A percentile compares a stretch with the other conserved stretches of the same genome.
phyloP scores from a whole-genome alignment of 2,797 vertebrate species.

The Chromis chromis region DNA sequence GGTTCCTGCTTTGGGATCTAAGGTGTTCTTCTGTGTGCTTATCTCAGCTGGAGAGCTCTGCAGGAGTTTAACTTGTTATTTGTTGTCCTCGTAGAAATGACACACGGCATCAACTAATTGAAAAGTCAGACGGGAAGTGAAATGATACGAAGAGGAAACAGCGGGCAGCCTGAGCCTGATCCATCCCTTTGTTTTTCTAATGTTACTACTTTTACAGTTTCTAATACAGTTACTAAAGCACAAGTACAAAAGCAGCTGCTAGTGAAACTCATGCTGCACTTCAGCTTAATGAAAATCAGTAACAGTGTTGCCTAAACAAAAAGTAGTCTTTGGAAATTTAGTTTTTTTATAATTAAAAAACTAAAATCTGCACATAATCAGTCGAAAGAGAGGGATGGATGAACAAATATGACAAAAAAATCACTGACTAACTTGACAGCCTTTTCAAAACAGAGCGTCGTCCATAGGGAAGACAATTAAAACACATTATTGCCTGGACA shows the following conservation, averaged over 20 bases:
- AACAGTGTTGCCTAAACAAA: background rate
- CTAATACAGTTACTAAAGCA: background rate
- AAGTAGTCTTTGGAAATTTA: background rate
- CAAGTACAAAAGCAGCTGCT: background rate
- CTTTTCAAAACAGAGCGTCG: background rate
- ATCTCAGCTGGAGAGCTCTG: conserved; percentile 53
- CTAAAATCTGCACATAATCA: background rate
- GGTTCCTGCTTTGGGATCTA: conserved; percentile 43
- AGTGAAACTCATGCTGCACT: background rate
- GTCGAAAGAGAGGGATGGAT: background rate
- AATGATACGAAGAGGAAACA: background rate
- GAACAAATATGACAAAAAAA: background rate
- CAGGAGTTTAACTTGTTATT: conserved; percentile 50
- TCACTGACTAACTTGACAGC: background rate
- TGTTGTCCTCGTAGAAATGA: conserved; percentile 26
- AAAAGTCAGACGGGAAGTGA: conserved; percentile 12
- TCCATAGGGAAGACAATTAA: conserved; percentile 45
- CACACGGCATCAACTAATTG: conserved; percentile 13
- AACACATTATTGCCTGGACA: conserved; percentile 41
- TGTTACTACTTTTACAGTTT: background rate
- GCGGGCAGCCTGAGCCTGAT: too few species aligned
- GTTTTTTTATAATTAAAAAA: background rate
- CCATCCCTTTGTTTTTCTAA: too few species aligned
- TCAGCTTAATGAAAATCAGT: background rate
- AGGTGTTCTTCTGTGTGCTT: conserved; percentile 52